phyloP scores from a whole-genome alignment of 1,140 invertebrate species.

The Limonius californicus region DNA sequence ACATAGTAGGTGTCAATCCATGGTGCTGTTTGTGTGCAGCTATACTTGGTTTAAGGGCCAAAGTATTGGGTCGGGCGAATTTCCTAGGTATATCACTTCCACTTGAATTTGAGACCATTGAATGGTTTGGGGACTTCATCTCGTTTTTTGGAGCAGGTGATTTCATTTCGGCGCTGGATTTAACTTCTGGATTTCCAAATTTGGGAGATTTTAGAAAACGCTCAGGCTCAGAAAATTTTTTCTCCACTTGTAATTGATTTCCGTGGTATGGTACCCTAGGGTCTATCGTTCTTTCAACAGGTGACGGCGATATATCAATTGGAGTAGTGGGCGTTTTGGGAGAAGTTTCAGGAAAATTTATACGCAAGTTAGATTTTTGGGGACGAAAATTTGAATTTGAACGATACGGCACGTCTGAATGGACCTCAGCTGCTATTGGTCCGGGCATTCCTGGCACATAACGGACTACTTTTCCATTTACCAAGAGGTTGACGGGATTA shows the following conservation, averaged over 20 bases:
- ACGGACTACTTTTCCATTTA: conserved; percentile 70
- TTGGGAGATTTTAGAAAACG: conserved; percentile 6
- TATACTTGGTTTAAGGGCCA: conserved; percentile 72
- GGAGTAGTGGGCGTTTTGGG: not conserved
- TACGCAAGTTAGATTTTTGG: conserved; percentile 7
- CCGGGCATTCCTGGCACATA: conserved; percentile 84
- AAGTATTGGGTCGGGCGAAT: conserved; percentile 72
- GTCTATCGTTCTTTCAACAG: not conserved
- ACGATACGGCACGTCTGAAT: conserved; percentile 12
- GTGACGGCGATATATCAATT: not conserved
- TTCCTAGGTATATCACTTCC: conserved; percentile 48
- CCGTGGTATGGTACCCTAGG: no score
- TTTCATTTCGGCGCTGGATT: not conserved
- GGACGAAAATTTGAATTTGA: not conserved
- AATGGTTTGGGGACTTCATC: conserved; percentile 15
- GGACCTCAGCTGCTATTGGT: conserved; percentile 48
- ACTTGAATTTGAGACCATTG: not conserved
- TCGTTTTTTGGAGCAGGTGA: not conserved
- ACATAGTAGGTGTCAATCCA: conserved; percentile 70
- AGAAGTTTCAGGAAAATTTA: not conserved
- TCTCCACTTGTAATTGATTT: not conserved
- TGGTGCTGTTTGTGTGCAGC: conserved; percentile 73
- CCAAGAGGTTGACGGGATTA: conserved; percentile 61
- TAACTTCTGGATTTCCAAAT: conserved; percentile 1
- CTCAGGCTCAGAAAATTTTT: not conserved